Evolutionary conservation across 2,888 invertebrate species (phyloP), one percentile per base, ranked within the genome.

Genomic region (Agrotis ipsilon): DNA sequence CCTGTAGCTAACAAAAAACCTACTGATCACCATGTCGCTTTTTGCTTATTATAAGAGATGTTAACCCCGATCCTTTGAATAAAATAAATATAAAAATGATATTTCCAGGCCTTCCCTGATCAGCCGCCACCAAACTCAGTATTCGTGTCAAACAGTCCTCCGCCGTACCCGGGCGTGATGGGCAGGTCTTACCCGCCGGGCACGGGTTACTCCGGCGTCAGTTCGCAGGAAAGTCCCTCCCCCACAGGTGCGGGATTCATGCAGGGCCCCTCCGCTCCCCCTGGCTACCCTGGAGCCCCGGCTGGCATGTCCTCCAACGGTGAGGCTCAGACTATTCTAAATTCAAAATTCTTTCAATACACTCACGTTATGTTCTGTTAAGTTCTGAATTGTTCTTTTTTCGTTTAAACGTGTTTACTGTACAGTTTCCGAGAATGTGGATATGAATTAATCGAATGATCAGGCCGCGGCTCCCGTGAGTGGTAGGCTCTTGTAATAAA

Each of bases 81-180:
- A 54, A n/a, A 54, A n/a, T 54, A 27, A 54, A 46, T 16, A 21
- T 49, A 21, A 24, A 49, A 66, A 45, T 51, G 45, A 27, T 57
- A 57, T 64, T 85, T 77, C 0, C 91, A 97, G 92, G 96, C 97
- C 2, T 98, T 98, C 91, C 97, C 97, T 0, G 97, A 97, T 86
- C 97, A 97, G 65, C 98, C 98, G 16, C 97, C 97, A 92, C 97
- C 98, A 45, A 98, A 98, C 92, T 97, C 97, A 27, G 99, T 99
- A 39, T 99, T 97, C 92, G 98, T 98, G 97, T 98, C 98, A 58
- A 98, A 98, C 92, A 98, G 97, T 91, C 99, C 99, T 39, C 99
- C 99, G 59, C 99, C 99, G 3, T 99, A 99, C 94, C 99, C 99
- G 19, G 99, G 99, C 71, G 97, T 99, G 76, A 84, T 80, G 48